Base-by-base conservation (phyloP, 2,113 vertebrate genomes). In the Trichomycterus rosablanca region DNA sequence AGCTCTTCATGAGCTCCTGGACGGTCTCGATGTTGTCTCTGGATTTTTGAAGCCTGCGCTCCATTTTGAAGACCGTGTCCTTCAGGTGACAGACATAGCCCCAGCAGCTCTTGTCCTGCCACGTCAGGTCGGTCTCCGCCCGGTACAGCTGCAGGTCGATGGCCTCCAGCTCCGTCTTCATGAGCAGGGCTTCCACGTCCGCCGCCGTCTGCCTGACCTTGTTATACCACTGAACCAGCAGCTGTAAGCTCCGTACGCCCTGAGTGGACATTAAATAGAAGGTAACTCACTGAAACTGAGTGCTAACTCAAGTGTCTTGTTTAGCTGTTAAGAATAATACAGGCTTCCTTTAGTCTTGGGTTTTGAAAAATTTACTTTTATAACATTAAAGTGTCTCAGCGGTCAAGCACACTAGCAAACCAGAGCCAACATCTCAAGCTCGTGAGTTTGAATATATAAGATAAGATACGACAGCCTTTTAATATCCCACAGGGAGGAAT, bases 191-290 rank as follows among this genome's bases (percentile, higher is more conserved):
- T 53, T 92, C 89, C 8, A 87, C 84, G 56, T 87, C 85, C 22
- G 92, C 70, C 24, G 87, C 70, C 0, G 82, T 86, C 69, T 81
- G 80, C 40, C 84, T 90, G 24, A 92, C 55, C 28, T 78, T 83
- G 69, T 89, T 92, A 74, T 90, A 90, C 51, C 83, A 84, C 37
- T 85, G 82, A 19, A 80, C 81, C 0, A 90, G 14, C 1, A 90
- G 78, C 45, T 91, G 82, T 69, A 93, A 81, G 62, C 74, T 86
- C 65, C 79, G 73, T 0, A 87, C 24, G 67, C 84, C 84, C 89
- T 91, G 40, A 26, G 62, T 30, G 34, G 8, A 7, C 1, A 3
- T 65, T 56, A 69, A 57, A 53, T n/a, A n/a, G n/a, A n/a, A n/a
- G n/a, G n/a, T n/a, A n/a, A n/a, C n/a, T n/a, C n/a, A n/a, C n/a